Conservation (phyloP, 2,888 invertebrate genomes). For the Atrina japonica region DNA sequence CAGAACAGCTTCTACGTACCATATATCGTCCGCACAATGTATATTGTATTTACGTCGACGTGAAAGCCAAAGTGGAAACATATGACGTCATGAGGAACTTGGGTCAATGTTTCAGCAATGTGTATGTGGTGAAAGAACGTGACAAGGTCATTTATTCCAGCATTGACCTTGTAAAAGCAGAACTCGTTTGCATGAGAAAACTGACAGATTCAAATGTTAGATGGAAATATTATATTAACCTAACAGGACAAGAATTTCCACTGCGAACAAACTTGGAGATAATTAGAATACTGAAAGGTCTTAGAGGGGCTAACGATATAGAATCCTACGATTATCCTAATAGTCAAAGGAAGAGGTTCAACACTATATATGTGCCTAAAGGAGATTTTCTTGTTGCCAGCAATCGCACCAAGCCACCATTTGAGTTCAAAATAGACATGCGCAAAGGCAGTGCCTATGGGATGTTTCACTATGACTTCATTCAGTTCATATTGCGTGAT, state of each 20-base stretch:
- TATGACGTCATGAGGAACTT: slow-evolving; percentile 55
- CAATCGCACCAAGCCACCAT: slow-evolving; percentile 7
- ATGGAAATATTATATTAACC: slow-evolving; percentile 69
- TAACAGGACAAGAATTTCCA: slow-evolving; percentile 77
- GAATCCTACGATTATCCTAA: slow-evolving; percentile 50
- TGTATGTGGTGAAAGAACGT: slow-evolving; percentile 61
- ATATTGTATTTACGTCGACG: slow-evolving; percentile 78
- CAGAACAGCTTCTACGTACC: slow-evolving; percentile 68
- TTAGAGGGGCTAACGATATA: slow-evolving; percentile 76
- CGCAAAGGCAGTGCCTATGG: slow-evolving; percentile 57
- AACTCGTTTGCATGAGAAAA: slow-evolving; percentile 57
- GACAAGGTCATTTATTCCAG: slow-evolving; percentile 61
- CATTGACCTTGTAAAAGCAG: slow-evolving; percentile 55
- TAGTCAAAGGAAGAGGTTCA: slow-evolving; percentile 10
- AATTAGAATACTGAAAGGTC: slow-evolving; percentile 71
- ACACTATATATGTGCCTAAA: slow-evolving; percentile 1
- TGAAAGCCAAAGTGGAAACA: slow-evolving; percentile 55
- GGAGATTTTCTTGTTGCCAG: neutral
- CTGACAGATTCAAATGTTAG: slow-evolving; percentile 28
- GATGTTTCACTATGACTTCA: slow-evolving; percentile 51
- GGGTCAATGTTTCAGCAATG: slow-evolving; percentile 68
- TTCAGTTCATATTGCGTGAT: slow-evolving; percentile 56
- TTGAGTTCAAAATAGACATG: slow-evolving; percentile 30
- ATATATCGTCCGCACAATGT: slow-evolving; percentile 76
- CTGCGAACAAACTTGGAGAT: slow-evolving; percentile 77